Evolutionary conservation across 2,888 invertebrate genomes (phyloP).

Genomic region (Harpagoxenus sublaevis): DNA sequence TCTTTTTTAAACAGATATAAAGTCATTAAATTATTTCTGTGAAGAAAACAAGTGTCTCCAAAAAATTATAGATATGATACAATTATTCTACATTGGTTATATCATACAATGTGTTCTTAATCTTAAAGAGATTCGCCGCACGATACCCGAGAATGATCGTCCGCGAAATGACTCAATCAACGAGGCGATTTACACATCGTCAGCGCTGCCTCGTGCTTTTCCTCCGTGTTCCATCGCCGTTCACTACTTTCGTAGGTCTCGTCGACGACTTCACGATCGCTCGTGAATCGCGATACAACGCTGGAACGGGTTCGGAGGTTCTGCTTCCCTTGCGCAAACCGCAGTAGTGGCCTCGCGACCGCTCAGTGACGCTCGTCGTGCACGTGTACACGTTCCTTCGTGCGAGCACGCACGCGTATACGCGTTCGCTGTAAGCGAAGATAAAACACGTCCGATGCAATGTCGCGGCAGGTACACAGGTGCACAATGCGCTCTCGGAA

Average conservation of each 20-base stretch:
- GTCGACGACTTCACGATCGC: constrained; percentile 5
- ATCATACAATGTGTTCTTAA: constrained; percentile 74
- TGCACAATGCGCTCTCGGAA: constrained; percentile 76
- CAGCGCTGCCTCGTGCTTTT: constrained; percentile 8
- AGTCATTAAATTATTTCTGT: neutral
- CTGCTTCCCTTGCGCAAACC: constrained; percentile 26
- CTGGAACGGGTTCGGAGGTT: constrained; percentile 21
- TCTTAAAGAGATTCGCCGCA: constrained; percentile 71
- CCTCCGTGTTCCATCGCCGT: constrained; percentile 8
- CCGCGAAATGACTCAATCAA: constrained; percentile 73
- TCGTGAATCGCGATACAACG: constrained; percentile 14
- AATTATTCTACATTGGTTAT: constrained; percentile 70
- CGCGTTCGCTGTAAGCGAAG: constrained; percentile 35
- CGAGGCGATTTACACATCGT: constrained; percentile 62
- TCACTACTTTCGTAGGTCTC: constrained; percentile 18
- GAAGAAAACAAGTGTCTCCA: neutral
- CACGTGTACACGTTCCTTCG: constrained; percentile 25
- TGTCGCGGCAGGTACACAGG: constrained; percentile 76
- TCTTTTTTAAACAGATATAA: neutral
- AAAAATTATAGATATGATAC: constrained; percentile 56
- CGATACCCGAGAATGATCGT: constrained; percentile 67
- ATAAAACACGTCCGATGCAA: constrained; percentile 50
- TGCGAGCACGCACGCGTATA: constrained; percentile 12
- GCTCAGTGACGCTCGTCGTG: neutral
- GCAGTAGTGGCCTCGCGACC: constrained; percentile 14